Evolutionary conservation across 2,888 invertebrate species (phyloP).

Genomic region (Ligdia adustata): DNA sequence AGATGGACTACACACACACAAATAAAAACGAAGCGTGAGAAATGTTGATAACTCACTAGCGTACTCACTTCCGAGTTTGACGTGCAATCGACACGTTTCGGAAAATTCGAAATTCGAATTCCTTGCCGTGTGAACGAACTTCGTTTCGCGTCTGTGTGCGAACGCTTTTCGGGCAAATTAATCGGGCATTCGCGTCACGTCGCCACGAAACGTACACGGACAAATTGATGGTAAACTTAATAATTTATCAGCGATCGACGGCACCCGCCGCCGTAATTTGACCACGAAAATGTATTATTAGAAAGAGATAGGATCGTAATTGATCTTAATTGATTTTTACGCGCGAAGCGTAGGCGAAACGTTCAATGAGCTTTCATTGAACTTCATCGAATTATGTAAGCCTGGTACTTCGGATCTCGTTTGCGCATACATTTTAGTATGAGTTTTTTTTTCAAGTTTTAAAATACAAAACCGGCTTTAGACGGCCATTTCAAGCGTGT

Average conservation of each 20-base stretch:
- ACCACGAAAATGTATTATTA: constrained; percentile 52
- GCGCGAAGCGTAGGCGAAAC: constrained; percentile 56
- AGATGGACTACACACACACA: constrained; percentile 71
- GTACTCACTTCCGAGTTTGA: constrained; percentile 78
- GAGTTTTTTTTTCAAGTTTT: constrained; percentile 69
- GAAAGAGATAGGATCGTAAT: constrained; percentile 66
- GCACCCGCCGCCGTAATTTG: constrained; percentile 44
- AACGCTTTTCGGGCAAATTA: constrained; percentile 43
- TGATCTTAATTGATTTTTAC: constrained; percentile 44
- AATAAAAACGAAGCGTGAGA: constrained; percentile 74
- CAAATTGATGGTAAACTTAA: constrained; percentile 52
- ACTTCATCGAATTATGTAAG: constrained; percentile 60
- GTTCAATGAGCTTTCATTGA: constrained; percentile 55
- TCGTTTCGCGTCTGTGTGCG: constrained; percentile 39
- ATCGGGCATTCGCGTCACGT: constrained; percentile 52
- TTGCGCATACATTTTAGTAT: constrained; percentile 80
- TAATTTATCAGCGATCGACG: constrained; percentile 44
- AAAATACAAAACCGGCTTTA: constrained; percentile 75
- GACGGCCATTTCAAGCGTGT: constrained; percentile 68
- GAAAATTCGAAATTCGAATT: constrained; percentile 49
- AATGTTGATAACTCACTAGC: constrained; percentile 82
- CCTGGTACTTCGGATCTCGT: constrained; percentile 77
- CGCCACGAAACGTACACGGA: constrained; percentile 43
- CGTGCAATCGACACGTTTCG: constrained; percentile 53
- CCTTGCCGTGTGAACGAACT: constrained; percentile 57